A percentile compares a stretch with the other conserved stretches of the same genome.
Conservation (phyloP, 2,888 invertebrate genomes). For the Leptopilina drosophilae region DNA sequence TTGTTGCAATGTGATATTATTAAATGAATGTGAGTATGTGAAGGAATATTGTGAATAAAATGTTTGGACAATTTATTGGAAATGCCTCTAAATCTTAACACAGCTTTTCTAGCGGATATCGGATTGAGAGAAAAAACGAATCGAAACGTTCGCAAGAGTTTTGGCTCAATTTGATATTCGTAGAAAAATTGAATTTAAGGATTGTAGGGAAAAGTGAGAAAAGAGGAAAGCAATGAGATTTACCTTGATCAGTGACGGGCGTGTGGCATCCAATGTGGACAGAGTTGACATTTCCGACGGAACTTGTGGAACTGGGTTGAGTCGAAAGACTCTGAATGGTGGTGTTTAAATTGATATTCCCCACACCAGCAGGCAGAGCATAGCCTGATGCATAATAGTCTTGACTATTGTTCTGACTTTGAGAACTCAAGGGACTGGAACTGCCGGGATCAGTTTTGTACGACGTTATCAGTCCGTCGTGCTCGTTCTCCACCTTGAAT, state of each 20-base stretch:
- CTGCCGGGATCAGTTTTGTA: constrained; percentile 54
- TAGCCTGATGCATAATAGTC: constrained; percentile 71
- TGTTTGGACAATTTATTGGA: too few relatives aligned
- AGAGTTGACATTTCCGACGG: constrained; percentile 64
- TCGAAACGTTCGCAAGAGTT: too few relatives aligned
- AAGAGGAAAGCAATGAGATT: constrained; percentile 16
- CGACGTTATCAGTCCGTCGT: constrained; percentile 53
- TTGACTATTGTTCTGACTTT: constrained; percentile 48
- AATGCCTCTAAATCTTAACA: too few relatives aligned
- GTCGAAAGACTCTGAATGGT: constrained; percentile 64
- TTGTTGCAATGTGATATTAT: too few relatives aligned
- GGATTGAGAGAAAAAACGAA: too few relatives aligned
- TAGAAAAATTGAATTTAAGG: too few relatives aligned
- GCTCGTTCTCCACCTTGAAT: constrained; percentile 58
- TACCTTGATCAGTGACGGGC: constrained; percentile 71
- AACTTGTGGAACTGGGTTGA: constrained; percentile 65
- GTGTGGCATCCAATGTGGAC: constrained; percentile 70
- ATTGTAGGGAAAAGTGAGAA: too few relatives aligned
- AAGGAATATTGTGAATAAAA: too few relatives aligned
- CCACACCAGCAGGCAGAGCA: constrained; percentile 59
- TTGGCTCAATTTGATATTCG: too few relatives aligned
- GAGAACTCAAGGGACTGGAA: constrained; percentile 39
- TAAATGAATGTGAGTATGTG: too few relatives aligned
- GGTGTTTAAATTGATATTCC: constrained; percentile 59
- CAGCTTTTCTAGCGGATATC: too few relatives aligned